Evolutionary conservation across 2,888 invertebrate genomes (phyloP), one percentile per base, ranked within the genome.

Genomic region (Nudaria mundana): DNA sequence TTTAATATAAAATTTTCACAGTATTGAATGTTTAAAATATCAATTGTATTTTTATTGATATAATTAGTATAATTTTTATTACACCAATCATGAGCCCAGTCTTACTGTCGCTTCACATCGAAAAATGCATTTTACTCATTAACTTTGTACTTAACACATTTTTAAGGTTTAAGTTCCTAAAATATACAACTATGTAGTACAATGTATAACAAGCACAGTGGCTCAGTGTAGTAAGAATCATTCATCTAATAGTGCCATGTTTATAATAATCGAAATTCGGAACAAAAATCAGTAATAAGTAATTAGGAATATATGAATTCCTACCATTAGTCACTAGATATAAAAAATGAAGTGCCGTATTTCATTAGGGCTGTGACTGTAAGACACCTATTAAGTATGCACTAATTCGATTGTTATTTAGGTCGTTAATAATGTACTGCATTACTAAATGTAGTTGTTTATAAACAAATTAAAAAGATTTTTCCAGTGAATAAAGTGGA

Each of bases 351-450:
- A 60, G 41, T 46, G 48, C 46, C 44, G 46, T 48, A 43, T 45
- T 23, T 6, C 30, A 23, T 29, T 37, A 23, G 26, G 42, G 57
- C 57, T 57, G 57, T 57, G 55, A 55, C n/a, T n/a, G n/a, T n/a
- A n/a, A n/a, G 37, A 55, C 57, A 57, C 57, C 39, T 44, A 47
- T 57, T 53, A 53, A 50, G 31, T 45, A 50, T 57, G 52, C 57
- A 55, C 57, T 15, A 54, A 54, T 40, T 47, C 28, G 45, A 32
- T 46, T 45, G 29, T 51, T 56, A 39, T 38, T 36, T 31, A 48
- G 44, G 26, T 48, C 35, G 43, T 44, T 52, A n/a, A n/a, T 16
- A 40, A 30, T 54, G 36, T 40, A 48, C 32, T 50, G 31, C 32
- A 31, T 37, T 33, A 7, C 25, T 18, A 7, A 28, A 23, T 34